Conservation (phyloP, 2,888 invertebrate species). For the Parnassius glacialis region DNA sequence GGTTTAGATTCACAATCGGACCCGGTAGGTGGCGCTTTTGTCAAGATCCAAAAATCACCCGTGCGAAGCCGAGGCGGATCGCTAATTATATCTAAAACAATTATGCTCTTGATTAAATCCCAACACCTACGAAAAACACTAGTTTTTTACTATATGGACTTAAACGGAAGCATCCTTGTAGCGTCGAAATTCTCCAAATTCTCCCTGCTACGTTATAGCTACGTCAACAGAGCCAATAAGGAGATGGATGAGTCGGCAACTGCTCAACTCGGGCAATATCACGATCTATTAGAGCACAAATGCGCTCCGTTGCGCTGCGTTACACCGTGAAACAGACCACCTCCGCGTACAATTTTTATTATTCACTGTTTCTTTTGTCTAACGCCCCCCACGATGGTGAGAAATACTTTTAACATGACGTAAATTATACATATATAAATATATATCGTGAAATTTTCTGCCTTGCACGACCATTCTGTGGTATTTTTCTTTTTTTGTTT, state of each 20-base stretch:
- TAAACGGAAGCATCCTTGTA: constrained; percentile 8
- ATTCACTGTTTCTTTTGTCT: constrained; percentile 41
- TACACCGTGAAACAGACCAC: constrained; percentile 77
- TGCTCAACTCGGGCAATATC: constrained; percentile 59
- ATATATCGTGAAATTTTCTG: neutral
- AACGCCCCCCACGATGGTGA: constrained; percentile 46
- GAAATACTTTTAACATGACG: neutral
- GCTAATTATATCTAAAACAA: too few species aligned
- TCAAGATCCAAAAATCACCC: too few species aligned
- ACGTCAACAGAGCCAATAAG: constrained; percentile 13
- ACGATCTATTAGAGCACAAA: constrained; percentile 71
- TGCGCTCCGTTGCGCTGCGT: constrained; percentile 57
- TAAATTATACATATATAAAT: neutral
- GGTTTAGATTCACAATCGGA: too few species aligned
- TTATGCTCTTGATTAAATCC: too few species aligned
- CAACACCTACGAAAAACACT: too few species aligned
- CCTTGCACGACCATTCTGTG: too few species aligned
- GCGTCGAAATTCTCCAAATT: constrained; percentile 18
- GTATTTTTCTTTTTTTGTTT: too few species aligned
- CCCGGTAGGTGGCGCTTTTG: too few species aligned
- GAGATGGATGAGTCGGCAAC: constrained; percentile 59
- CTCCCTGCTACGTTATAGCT: constrained; percentile 7
- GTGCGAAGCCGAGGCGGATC: too few species aligned
- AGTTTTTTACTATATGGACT: neutral
- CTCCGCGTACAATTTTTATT: constrained; percentile 60